These are phyloP conservation scores for Atlantisia rogersi DNA, from an alignment of 2,113 vertebrate genomes.

Conservation along the genomic window DNA sequence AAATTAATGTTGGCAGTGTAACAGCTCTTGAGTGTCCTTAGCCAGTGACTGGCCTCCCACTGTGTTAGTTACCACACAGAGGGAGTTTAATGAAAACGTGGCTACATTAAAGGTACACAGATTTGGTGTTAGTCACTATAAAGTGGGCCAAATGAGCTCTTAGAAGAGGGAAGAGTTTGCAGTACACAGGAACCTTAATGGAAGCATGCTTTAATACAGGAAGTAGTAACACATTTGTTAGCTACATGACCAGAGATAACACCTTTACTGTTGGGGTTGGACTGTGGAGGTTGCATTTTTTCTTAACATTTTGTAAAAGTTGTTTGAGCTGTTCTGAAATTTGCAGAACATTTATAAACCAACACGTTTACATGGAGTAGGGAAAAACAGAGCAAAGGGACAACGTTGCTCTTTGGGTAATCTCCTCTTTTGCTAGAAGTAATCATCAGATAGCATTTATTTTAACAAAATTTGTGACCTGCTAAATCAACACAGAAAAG, in stretches of 20 bases:
- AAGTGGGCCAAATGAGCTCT: not conserved
- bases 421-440: not conserved
- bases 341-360: not conserved
- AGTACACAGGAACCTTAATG: not conserved
- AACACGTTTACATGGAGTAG: not conserved
- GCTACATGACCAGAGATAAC: not conserved
- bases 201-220: accelerated
- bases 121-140: not conserved
- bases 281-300: not conserved
- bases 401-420: not conserved
- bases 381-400: not conserved
- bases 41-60: not conserved
- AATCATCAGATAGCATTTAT: not conserved
- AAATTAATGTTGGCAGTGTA: not conserved
- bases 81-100: not conserved
- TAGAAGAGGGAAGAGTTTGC: not conserved
- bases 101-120: not conserved
- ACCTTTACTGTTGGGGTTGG: not conserved
- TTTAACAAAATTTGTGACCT: not conserved
- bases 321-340: not conserved
- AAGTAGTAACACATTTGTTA: not conserved
- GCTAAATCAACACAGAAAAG: not conserved
- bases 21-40: not conserved
- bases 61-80: not conserved
- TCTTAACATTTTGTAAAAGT: not conserved